Evolutionary conservation across 2,888 invertebrate genomes (phyloP).

Genomic region (Amblyteles armatorius): DNA sequence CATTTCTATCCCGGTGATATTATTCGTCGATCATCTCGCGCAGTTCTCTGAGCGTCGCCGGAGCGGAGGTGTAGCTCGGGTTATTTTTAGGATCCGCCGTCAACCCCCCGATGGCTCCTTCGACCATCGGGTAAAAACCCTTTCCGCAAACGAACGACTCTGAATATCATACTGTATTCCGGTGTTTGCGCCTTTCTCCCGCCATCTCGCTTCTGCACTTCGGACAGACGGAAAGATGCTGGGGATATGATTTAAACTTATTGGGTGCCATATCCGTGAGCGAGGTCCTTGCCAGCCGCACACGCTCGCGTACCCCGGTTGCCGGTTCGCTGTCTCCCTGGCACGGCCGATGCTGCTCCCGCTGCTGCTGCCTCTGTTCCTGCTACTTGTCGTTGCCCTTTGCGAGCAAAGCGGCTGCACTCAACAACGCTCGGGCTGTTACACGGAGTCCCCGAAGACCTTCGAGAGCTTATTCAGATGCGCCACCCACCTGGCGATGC

Average conservation of each 20-base stretch:
- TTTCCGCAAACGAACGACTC: constrained; percentile 18
- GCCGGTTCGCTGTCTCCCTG: constrained; percentile 43
- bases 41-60: background rate
- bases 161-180: constrained; percentile 16
- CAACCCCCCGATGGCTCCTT: background rate
- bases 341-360: constrained; percentile 6
- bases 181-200: constrained; percentile 1
- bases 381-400: constrained; percentile 63
- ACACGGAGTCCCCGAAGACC: constrained; percentile 34
- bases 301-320: constrained; percentile 68
- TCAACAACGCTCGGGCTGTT: constrained; percentile 51
- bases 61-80: background rate
- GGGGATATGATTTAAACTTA: constrained; percentile 82
- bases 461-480: constrained; percentile 53
- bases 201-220: constrained; percentile 1
- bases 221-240: constrained; percentile 28
- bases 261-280: constrained; percentile 75
- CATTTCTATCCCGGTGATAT: constrained; percentile 1
- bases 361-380: constrained; percentile 15
- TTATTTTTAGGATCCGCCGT: constrained; percentile 6
- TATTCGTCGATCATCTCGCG: constrained; percentile 2
- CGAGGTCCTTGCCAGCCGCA: constrained; percentile 39
- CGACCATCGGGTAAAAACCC: background rate
- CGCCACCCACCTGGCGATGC: constrained; percentile 66
- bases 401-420: constrained; percentile 41